Evolutionary conservation across 2,113 vertebrate species (phyloP).

Genomic region (Poicephalus gulielmi): DNA sequence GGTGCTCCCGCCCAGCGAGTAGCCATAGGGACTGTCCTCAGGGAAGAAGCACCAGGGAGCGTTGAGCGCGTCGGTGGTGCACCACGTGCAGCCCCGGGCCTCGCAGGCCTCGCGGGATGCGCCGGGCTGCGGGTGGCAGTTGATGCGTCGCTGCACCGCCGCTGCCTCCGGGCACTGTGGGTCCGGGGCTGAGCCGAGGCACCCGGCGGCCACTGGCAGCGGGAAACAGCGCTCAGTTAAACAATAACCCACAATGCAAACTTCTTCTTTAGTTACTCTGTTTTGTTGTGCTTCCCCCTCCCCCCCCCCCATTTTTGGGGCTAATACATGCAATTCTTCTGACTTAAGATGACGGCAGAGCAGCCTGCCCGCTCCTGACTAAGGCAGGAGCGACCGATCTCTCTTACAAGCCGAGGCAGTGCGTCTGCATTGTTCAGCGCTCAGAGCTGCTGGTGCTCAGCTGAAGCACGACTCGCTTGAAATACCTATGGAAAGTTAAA

Average conservation of each 20-base stretch:
- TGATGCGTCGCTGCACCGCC: not conserved
- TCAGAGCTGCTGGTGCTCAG: not conserved
- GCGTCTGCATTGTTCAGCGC: not conserved
- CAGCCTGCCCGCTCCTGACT: fast-evolving
- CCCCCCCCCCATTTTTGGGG: too few relatives aligned
- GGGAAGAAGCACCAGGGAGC: conserved; percentile 48
- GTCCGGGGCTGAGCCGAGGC: not conserved
- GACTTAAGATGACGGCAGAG: not conserved
- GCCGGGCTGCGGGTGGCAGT: not conserved
- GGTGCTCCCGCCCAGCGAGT: fast-evolving
- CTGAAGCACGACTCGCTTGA: not conserved
- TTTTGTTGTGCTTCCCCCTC: not conserved
- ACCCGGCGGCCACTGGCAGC: not conserved
- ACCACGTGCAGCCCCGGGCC: conserved; percentile 1
- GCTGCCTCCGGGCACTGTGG: fast-evolving
- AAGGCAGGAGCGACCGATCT: not conserved
- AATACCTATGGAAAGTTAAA: not conserved
- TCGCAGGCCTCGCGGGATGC: not conserved
- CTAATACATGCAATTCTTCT: fast-evolving
- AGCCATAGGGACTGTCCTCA: not conserved
- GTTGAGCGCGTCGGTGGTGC: not conserved
- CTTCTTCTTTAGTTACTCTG: fast-evolving
- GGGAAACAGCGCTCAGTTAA: not conserved
- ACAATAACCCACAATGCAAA: not conserved
- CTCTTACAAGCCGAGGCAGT: not conserved